Evolutionary conservation across 2,113 vertebrate species (phyloP), one percentile per base, ranked within the genome.

Genomic region (Chitala chitala): DNA sequence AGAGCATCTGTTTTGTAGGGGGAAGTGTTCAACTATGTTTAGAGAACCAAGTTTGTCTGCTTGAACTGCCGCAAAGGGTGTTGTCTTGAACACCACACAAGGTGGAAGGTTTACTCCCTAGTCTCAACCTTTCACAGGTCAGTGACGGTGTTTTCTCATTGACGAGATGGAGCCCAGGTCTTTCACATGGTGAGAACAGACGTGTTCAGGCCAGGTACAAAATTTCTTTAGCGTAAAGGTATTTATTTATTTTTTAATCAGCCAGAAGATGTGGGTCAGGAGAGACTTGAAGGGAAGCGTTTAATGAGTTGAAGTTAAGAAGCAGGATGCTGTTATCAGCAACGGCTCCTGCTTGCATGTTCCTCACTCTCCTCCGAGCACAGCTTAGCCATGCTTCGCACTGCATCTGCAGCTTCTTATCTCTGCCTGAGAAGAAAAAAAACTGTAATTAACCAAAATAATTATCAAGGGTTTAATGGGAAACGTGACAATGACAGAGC

Each of bases 371-470:
- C 64, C 42, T 68, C n/a, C 64, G 46, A 68, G 22, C 42, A 26
- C 64, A 68, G 64, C 64, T 68, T 68, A 46, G 2, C 53, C n/a
- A 22, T n/a, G 22, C 22, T 38, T 68, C 46, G 42, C 29, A 46
- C 48, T 51, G 48, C 48, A 10, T 2, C 48, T 51, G 48, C 40
- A 31, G 64, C 42, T 42, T 26, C 64, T 68, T 68, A 68, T 46
- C 64, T 68, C 22, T 5, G 13, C 9, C 6, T 6, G 20, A 29
- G 12, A 42, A 7, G 13, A 24, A 20, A 12, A 36, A 2, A 42
- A 22, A 48, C 12, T 68, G 64, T 68, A 68, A 68, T 68, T 68
- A 68, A 38, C 42, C 46, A 31, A 12, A 48, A 68, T 44, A 68
- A 68, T 66, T 68, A 29, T 42, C 42, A 10, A 1, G 24, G n/a